phyloP scores from a whole-genome alignment of 2,888 invertebrate species.

The Yponomeuta cagnagella region DNA sequence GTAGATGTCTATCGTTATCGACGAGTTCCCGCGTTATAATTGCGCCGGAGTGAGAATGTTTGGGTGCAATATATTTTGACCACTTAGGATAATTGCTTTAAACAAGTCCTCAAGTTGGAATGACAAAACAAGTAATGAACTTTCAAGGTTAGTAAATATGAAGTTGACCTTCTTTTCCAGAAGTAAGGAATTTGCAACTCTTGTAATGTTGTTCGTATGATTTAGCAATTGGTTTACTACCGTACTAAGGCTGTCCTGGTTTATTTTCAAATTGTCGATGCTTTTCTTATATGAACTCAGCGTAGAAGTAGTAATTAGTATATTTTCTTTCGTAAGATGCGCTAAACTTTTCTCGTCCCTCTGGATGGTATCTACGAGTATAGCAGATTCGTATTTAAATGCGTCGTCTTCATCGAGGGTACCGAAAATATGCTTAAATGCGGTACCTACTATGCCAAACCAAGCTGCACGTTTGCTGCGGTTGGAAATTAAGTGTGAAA shows the following conservation, averaged over 20 bases:
- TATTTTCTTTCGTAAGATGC: neutral
- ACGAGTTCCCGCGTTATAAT: neutral
- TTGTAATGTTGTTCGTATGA: neutral
- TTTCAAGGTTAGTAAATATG: neutral
- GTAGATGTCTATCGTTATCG: conserved; percentile 5
- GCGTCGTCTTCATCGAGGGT: neutral
- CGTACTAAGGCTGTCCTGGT: neutral
- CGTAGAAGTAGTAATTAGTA: neutral
- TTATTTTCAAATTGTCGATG: neutral
- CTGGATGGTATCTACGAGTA: neutral
- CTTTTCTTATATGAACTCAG: neutral
- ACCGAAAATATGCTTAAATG: conserved; percentile 9
- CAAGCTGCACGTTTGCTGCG: neutral
- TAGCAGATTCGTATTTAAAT: neutral
- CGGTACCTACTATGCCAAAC: neutral
- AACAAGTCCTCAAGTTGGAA: neutral
- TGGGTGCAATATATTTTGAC: conserved; percentile 1
- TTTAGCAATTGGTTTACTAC: neutral
- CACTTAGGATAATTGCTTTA: neutral
- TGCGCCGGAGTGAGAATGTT: neutral
- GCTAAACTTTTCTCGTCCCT: neutral
- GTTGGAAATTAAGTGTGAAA: neutral
- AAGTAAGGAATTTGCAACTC: neutral
- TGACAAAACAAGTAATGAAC: neutral
- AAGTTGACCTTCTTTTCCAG: neutral